Evolutionary conservation across 1,140 invertebrate genomes (phyloP), one percentile per base, ranked within the genome.

Genomic region (Venustaconcha ellipsiformis): DNA sequence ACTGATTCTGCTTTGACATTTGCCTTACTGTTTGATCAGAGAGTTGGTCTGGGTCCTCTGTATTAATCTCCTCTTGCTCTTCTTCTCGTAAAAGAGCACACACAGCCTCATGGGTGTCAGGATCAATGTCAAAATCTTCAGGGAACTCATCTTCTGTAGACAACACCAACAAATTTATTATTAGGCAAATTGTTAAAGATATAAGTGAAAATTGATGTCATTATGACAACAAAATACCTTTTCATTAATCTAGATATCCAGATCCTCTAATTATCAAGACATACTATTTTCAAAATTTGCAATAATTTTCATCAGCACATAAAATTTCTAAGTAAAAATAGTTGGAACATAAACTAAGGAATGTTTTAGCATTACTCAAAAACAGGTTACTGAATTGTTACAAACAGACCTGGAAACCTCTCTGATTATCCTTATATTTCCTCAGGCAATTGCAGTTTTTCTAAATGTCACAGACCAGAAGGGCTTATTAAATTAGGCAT

Each of bases 91-190:
- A 20, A 6, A 70, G 48, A 23, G 60, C 72, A 56, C 55, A 68
- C 12, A 74, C 72, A 62, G 57, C 56, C 17, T 67, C 65, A 63
- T 68, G 72, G 15, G 57, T 60, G 57, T 68, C 65, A 5, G 72
- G 72, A 26, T 74, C 72, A 37, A 74, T 23, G 57, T 74, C 72
- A 56, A 68, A 74, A 23, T 74, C 72, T 62, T 70, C 68, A 70
- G 18, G 58, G 14, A 37, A 18, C 5, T 59, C n/a, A 17, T 70
- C 58, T 15, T 59, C 23, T 57, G 56, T 20, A 14, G 18, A 56
- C 60, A 59, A 20, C 2, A 58, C 23, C 48, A 67, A 13, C 3
- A 2, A 55, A 67, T n/a, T 30, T 26, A 26, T 30, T 26, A 26
- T 67, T 30, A 14, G 48, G 15, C 48, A 14, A 66, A 6, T 30